These are phyloP conservation scores for Zootermopsis nevadensis DNA, from an alignment of 2,888 invertebrate species.

Conservation along the genomic window DNA sequence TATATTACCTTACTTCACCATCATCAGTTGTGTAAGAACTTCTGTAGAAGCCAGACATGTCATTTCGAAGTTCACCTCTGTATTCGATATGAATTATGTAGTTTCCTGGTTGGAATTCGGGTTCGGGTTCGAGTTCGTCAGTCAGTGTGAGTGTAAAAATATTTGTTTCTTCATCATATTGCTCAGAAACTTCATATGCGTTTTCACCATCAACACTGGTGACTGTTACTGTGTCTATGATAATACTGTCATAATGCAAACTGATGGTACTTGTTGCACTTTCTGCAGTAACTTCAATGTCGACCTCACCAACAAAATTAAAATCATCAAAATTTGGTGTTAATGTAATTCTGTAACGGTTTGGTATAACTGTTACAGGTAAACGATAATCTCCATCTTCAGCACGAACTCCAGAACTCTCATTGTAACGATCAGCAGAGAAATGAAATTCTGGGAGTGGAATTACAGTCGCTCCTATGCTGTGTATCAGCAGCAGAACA, in stretches of 20 bases:
- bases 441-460: not conserved
- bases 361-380: not conserved
- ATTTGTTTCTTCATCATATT: conserved; percentile 62
- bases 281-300: not conserved
- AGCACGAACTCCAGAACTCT: not conserved
- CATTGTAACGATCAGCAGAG: not conserved
- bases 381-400: not conserved
- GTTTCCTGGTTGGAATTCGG: conserved; percentile 54
- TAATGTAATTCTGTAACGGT: not conserved
- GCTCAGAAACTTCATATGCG: not conserved
- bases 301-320: conserved; percentile 47
- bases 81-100: conserved; percentile 70
- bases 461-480: not conserved
- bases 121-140: conserved; percentile 58
- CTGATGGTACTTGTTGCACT: not conserved
- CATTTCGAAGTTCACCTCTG: conserved; percentile 67
- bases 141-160: conserved; percentile 66
- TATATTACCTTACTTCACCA: conserved; percentile 56
- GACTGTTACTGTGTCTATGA: not conserved
- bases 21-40: conserved; percentile 58
- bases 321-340: conserved; percentile 29
- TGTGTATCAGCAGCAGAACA: not conserved
- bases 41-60: conserved; percentile 71
- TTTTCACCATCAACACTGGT: not conserved
- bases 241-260: conserved; percentile 38